phyloP scores from a whole-genome alignment of 92 coral and sea anemone genomes.

The Heteractis magnifica region DNA sequence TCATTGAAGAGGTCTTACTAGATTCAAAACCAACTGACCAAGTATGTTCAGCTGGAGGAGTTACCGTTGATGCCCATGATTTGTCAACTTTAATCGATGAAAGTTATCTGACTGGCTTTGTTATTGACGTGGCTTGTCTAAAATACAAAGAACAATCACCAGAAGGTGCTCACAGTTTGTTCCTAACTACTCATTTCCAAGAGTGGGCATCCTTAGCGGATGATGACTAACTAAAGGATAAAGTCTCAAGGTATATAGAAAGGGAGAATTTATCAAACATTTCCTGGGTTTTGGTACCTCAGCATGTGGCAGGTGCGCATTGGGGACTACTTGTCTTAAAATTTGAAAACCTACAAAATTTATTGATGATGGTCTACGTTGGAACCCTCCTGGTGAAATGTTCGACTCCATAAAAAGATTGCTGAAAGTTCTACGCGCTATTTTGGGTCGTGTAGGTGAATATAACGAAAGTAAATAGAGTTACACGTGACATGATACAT shows the following conservation, averaged over 20 bases:
- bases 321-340: constrained; percentile 43
- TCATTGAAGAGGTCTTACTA: constrained; percentile 9
- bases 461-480: no score
- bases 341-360: constrained; percentile 6
- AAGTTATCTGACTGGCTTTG: constrained; percentile 46
- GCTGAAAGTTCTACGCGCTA: no score
- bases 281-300: constrained; percentile 34
- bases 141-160: constrained; percentile 25
- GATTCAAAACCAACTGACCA: constrained; percentile 39
- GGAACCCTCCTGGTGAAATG: constrained; percentile 17
- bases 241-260: constrained; percentile 24
- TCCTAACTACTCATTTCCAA: constrained; percentile 37
- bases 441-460: no score
- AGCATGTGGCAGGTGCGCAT: constrained; percentile 22
- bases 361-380: not conserved
- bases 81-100: constrained; percentile 36
- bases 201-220: constrained; percentile 40
- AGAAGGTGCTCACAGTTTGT: constrained; percentile 15
- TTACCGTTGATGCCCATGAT: constrained; percentile 46
- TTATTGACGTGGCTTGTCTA: constrained; percentile 44
- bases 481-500: no score
- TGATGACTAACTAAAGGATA: constrained; percentile 11
- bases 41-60: constrained; percentile 14
- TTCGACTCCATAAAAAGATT: no score
- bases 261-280: not conserved